Base-by-base conservation (phyloP, 2,113 vertebrate species). In the Spea bombifrons region DNA sequence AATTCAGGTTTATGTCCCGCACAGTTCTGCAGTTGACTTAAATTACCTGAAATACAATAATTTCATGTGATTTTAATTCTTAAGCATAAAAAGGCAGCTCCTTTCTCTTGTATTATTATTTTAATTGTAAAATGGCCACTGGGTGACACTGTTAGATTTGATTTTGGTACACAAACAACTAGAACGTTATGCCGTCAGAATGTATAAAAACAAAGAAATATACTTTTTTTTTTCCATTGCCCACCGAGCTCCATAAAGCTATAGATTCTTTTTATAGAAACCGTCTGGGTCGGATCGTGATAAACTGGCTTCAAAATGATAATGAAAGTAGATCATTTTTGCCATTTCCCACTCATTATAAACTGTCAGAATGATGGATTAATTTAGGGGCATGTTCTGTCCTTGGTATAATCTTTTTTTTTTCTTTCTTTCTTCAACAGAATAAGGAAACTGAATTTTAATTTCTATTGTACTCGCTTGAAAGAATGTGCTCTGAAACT, bases 271-370 rank as follows among this genome's bases (percentile, higher is more conserved):
- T 73, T 71, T 79, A 73, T 78, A 85, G 72, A 82, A 84, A 55
- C 55, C 83, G 78, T 75, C 85, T 2, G 4, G 46, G 69, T 64
- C 80, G 73, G 77, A 81, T 84, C 53, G 3, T 81, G 83, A 82
- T 88, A 83, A 82, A 86, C 83, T 73, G 83, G 82, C 75, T 85
- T 88, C 87, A 83, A 84, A 86, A 83, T 85, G 86, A 84, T 78
- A 83, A 82, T 81, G 81, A 87, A 88, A 89, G 92, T 89, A 75
- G 87, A 89, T 90, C 84, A 83, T 83, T 84, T 87, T 79, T 92
- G 86, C 85, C 87, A 90, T 91, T 90, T 90, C 71, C 81, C 82
- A 83, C 86, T 90, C 89, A 91, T 92, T 91, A 90, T 85, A 90
- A 88, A 84, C 73, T 75, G 57, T 90, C 87, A 90, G 77, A 78